phyloP scores from a whole-genome alignment of 1,140 invertebrate species.

The Venturia canescens region DNA sequence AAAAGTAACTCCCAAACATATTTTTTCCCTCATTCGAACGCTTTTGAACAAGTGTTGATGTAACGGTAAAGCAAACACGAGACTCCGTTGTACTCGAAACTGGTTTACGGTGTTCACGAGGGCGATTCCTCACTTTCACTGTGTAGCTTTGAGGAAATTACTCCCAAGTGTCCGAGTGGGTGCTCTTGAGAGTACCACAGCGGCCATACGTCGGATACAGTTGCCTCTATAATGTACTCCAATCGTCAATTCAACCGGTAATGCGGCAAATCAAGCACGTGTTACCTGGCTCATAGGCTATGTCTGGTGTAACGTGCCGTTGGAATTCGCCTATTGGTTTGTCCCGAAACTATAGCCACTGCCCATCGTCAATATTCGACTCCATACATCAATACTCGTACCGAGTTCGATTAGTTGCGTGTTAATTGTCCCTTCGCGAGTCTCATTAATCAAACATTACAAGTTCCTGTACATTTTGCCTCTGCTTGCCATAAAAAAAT shows the following conservation, averaged over 20 bases:
- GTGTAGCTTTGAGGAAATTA: conserved; percentile 39
- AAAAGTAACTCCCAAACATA: not conserved
- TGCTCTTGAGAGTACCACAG: conserved; percentile 1
- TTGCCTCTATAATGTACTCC: conserved; percentile 14
- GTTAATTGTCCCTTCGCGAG: not conserved
- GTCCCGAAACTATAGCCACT: not conserved
- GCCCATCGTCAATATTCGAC: not conserved
- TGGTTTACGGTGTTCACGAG: conserved; percentile 43
- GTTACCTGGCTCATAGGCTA: conserved; percentile 29
- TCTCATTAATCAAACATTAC: conserved; percentile 17
- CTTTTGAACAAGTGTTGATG: not conserved
- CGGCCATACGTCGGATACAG: conserved; percentile 15
- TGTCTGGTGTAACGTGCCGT: conserved; percentile 23
- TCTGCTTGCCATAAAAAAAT: too few species aligned
- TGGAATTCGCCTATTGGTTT: conserved; percentile 29
- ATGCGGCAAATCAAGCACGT: conserved; percentile 46
- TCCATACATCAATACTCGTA: not conserved
- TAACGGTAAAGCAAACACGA: not conserved
- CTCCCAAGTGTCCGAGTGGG: conserved; percentile 27
- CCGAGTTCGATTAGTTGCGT: not conserved
- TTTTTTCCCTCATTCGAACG: not conserved
- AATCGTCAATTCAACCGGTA: conserved; percentile 31
- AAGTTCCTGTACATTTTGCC: too few species aligned
- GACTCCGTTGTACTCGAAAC: conserved; percentile 13
- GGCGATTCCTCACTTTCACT: conserved; percentile 53